phyloP scores from a whole-genome alignment of 2,797 vertebrate species.

The Cirrhinus molitorella region DNA sequence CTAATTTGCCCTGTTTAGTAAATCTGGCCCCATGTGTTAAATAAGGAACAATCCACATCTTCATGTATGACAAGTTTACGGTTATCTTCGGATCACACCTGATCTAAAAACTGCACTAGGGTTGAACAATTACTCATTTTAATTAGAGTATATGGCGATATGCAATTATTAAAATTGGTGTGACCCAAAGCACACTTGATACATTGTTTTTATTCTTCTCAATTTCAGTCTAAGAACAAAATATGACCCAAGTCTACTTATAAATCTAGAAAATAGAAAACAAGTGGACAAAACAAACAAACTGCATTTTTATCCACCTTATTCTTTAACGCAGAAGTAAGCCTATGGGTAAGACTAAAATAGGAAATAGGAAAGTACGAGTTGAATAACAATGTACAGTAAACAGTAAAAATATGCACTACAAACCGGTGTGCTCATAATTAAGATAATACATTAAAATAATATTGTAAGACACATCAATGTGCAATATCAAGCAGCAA shows the following conservation, averaged over 20 bases:
- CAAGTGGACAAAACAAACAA: background rate
- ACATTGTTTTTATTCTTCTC: background rate
- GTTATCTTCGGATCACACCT: background rate
- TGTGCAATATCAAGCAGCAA: too few species aligned
- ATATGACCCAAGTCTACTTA: background rate
- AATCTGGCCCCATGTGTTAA: background rate
- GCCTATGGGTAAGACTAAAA: too few species aligned
- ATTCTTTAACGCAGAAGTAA: too few species aligned
- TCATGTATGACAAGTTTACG: background rate
- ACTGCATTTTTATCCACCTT: background rate
- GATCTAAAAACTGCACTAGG: background rate
- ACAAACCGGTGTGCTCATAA: too few species aligned
- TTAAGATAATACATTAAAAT: too few species aligned
- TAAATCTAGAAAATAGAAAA: background rate
- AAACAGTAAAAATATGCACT: too few species aligned
- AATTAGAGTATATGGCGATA: background rate
- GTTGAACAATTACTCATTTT: background rate
- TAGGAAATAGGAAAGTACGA: too few species aligned
- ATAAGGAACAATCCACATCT: background rate
- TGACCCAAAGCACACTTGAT: background rate
- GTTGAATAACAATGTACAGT: too few species aligned
- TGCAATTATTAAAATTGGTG: background rate
- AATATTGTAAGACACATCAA: too few species aligned
- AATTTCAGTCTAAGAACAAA: background rate
- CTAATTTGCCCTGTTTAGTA: too few species aligned